Base-by-base conservation (phyloP, 1,140 invertebrate genomes). In the Pseudachorutes palmiensis region DNA sequence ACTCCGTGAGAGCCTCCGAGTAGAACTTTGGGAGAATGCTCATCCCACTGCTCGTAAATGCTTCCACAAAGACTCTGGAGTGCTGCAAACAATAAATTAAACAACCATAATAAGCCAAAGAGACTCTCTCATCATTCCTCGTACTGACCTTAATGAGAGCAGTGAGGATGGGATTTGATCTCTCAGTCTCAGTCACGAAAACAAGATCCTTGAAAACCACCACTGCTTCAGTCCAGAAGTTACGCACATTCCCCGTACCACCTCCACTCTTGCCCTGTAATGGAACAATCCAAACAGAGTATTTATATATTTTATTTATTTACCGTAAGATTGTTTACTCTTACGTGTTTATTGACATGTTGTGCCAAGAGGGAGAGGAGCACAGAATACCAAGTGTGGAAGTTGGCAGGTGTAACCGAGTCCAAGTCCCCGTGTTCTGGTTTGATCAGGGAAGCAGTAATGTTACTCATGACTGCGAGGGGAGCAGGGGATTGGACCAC, bases 371-470 rank as follows among this genome's bases (percentile, higher is more conserved):
- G 30, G n/a, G 62, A 55, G 30, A 71, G 16, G 36, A 74, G 57
- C 1, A 51, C 45, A n/a, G 62, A 36, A 63, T 71, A 74, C 70
- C 70, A 74, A 24, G 48, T 70, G 22, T 71, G 72, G n/a, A 74
- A 74, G 48, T 71, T 68, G 1, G 2, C 22, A 26, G 28, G 24
- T 3, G 24, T 24, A 67, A 71, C 2, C 63, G 41, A 41, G 67
- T 48, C 22, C 59, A 74, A 19, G 57, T 36, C 22, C 30, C 57
- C 1, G 19, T 62, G 30, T n/a, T 69, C 57, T 33, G 26, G 2
- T 22, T 48, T 55, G 1, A 67, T 66, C n/a, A 73, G 26, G 19
- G 16, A 55, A 3, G 61, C 58, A 5, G 58, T 36, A 28, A 72
- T 28, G 19, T 28, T 26, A 2, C 55, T 36, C n/a, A 73, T 63